Percentiles rank a stretch among this genome's conserved stretches.
phyloP scores from a whole-genome alignment of 2,113 vertebrate genomes.

The Sapajus apella region DNA sequence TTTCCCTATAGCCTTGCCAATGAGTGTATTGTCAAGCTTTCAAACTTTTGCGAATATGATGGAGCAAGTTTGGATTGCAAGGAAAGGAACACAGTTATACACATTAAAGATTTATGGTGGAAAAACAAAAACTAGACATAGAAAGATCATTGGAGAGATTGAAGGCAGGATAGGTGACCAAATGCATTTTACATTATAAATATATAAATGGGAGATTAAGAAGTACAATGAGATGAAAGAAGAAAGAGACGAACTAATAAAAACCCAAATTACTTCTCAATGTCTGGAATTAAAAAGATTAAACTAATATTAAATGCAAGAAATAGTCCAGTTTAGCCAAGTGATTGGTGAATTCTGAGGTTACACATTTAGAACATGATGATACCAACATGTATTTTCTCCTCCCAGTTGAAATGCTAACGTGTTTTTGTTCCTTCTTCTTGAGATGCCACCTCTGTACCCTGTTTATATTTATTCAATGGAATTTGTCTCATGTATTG shows the following conservation, averaged over 20 bases:
- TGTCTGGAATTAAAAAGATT: slow-evolving; percentile 46
- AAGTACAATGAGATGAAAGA: slow-evolving; percentile 30
- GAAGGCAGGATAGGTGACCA: neutral
- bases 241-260: slow-evolving; percentile 43
- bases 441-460: slow-evolving; percentile 13
- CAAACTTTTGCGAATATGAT: neutral
- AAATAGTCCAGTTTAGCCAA: slow-evolving; percentile 17
- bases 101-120: slow-evolving; percentile 39
- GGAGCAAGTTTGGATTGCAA: slow-evolving; percentile 7
- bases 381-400: neutral
- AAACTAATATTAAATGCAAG: neutral
- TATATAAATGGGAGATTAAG: neutral
- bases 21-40: neutral
- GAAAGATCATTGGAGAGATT: neutral
- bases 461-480: neutral
- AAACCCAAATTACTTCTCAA: slow-evolving; percentile 36
- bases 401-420: neutral
- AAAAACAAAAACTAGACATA: slow-evolving; percentile 21
- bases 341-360: neutral
- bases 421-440: neutral
- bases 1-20: neutral
- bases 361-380: neutral
- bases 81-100: neutral
- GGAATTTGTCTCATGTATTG: slow-evolving; percentile 22
- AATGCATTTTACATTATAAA: neutral